phyloP scores from a whole-genome alignment of 1,140 invertebrate genomes.

The Bicyclus anynana region DNA sequence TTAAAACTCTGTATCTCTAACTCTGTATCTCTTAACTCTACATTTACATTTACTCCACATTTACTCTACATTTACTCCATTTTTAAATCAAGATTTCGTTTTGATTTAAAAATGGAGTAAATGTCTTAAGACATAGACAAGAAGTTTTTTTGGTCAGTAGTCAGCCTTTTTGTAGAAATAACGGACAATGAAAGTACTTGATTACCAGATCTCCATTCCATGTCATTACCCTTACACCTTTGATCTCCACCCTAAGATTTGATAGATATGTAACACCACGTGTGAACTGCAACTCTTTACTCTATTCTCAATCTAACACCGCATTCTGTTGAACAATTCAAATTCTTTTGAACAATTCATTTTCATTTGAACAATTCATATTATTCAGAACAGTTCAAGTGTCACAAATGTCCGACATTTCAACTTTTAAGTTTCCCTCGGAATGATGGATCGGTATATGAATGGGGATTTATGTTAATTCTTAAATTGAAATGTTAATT shows the following conservation, averaged over 20 bases:
- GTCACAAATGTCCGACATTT: constrained; percentile 63
- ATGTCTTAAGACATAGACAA: no score
- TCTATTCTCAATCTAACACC: constrained; percentile 12
- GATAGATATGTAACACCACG: constrained; percentile 4
- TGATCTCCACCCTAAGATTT: neutral
- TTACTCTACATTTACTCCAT: no score
- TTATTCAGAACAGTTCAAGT: constrained; percentile 29
- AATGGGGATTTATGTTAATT: constrained; percentile 66
- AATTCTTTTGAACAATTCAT: constrained; percentile 12
- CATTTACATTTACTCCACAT: no score
- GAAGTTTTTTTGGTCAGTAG: no score
- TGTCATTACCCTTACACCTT: neutral
- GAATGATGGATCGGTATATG: constrained; percentile 60
- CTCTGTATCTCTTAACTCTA: no score
- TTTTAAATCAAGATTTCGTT: no score
- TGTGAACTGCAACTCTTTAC: constrained; percentile 23
- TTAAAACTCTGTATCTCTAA: no score
- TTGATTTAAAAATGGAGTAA: no score
- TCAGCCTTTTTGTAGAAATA: no score
- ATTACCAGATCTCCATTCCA: constrained; percentile 1
- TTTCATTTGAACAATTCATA: constrained; percentile 2
- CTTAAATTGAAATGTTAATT: constrained; percentile 65
- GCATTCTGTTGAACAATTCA: constrained; percentile 1
- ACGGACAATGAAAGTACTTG: neutral
- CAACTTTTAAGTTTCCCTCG: constrained; percentile 36